These are phyloP conservation scores for Lasioglossum figueresi DNA, from an alignment of 2,888 invertebrate genomes.

Conservation along the genomic window DNA sequence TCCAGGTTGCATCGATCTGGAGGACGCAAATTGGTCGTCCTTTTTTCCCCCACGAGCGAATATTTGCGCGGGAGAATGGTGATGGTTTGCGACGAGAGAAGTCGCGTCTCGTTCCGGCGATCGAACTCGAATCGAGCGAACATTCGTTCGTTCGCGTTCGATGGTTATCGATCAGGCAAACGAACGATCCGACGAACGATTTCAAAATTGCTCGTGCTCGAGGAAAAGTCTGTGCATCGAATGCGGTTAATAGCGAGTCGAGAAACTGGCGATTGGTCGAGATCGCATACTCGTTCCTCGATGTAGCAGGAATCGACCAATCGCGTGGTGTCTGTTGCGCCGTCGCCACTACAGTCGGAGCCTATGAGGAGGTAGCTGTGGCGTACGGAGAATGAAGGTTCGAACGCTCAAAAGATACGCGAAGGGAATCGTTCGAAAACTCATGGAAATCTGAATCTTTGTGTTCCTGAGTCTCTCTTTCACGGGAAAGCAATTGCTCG, in stretches of 20 bases:
- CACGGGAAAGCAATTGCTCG: neutral
- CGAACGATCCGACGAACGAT: constrained; percentile 49
- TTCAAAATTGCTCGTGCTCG: constrained; percentile 47
- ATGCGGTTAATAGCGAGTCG: constrained; percentile 32
- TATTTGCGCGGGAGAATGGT: constrained; percentile 57
- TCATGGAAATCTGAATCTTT: neutral
- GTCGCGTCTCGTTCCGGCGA: neutral
- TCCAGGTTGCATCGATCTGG: constrained; percentile 38
- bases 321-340: constrained; percentile 53
- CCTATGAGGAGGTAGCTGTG: constrained; percentile 67
- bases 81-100: neutral
- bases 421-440: constrained; percentile 55
- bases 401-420: constrained; percentile 75
- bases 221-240: constrained; percentile 43
- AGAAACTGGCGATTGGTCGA: constrained; percentile 54
- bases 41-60: constrained; percentile 24
- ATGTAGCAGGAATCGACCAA: constrained; percentile 48
- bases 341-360: constrained; percentile 62
- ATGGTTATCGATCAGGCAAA: constrained; percentile 35
- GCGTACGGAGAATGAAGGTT: constrained; percentile 67
- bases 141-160: no score
- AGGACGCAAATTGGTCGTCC: constrained; percentile 24
- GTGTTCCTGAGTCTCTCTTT: neutral
- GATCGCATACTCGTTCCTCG: constrained; percentile 24
- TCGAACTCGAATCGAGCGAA: neutral